Evolutionary conservation across 2,888 invertebrate species (phyloP).

Genomic region (Acanthosepion pharaonis): DNA sequence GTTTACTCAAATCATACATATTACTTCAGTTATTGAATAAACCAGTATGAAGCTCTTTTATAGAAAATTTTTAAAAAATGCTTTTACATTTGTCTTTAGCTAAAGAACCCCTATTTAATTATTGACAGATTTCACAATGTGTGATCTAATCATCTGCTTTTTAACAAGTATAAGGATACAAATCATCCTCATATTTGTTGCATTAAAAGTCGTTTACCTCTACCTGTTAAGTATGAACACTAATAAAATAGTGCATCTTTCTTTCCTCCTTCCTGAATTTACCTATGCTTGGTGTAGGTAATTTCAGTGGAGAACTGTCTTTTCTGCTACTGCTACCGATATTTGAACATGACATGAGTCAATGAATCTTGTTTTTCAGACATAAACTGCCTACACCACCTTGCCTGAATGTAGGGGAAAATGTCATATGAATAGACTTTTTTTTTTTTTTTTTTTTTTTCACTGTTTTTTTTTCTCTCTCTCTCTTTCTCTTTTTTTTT

Average conservation of each 20-base stretch:
- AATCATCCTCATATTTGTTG: not conserved
- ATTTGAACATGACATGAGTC: not conserved
- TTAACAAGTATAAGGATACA: too few relatives aligned
- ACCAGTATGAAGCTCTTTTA: too few relatives aligned
- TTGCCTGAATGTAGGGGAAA: too few relatives aligned
- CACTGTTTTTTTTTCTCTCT: not conserved
- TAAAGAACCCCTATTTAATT: too few relatives aligned
- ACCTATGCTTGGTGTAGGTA: not conserved
- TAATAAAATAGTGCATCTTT: not conserved
- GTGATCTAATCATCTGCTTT: too few relatives aligned
- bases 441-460: not conserved
- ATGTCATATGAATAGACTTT: too few relatives aligned
- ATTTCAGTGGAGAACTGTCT: not conserved
- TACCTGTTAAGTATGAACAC: not conserved
- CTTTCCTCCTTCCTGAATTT: not conserved
- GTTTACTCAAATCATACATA: too few relatives aligned
- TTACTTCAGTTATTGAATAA: too few relatives aligned
- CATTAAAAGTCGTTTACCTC: not conserved
- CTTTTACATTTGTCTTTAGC: too few relatives aligned
- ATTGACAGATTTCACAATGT: too few relatives aligned
- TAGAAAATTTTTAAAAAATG: too few relatives aligned
- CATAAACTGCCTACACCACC: too few relatives aligned
- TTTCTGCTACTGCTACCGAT: not conserved
- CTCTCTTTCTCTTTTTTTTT: accelerated
- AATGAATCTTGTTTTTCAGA: not conserved